These are phyloP conservation scores for Hypocryptadius cinnamomeus DNA, from an alignment of 2,113 vertebrate species.

Conservation along the genomic window DNA sequence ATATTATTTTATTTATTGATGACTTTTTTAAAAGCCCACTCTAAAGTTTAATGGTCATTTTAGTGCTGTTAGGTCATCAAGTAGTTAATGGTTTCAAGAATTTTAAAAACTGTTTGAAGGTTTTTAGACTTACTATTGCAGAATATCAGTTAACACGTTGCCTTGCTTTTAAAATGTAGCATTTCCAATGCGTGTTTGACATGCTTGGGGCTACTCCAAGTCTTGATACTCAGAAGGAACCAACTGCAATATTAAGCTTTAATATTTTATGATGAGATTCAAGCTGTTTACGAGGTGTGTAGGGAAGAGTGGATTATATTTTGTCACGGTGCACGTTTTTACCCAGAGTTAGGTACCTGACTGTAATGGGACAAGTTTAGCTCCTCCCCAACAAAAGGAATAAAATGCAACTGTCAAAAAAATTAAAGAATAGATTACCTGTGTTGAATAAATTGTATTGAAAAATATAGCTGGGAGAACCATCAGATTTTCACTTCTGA, in stretches of 20 bases:
- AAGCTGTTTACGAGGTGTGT: constrained; percentile 16
- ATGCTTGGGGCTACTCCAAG: constrained; percentile 27
- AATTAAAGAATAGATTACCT: neutral
- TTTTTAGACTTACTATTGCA: neutral
- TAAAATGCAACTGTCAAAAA: neutral
- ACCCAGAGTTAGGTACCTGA: neutral
- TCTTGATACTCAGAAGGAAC: constrained; percentile 18
- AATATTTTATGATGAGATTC: constrained; percentile 46
- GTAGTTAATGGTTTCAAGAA: neutral
- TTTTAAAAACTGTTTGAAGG: neutral
- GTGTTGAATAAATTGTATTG: neutral
- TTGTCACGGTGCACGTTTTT: neutral
- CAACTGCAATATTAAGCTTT: constrained; percentile 44
- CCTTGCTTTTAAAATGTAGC: neutral
- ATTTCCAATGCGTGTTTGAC: neutral
- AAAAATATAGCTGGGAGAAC: neutral
- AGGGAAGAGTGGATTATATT: neutral
- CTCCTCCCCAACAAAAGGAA: neutral
- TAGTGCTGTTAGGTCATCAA: neutral
- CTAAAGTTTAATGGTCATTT: constrained; percentile 19
- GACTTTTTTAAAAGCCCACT: neutral
- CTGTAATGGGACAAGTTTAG: neutral
- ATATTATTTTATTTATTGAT: neutral
- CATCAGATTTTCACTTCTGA: neutral
- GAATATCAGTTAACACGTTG: neutral